Percentiles rank a stretch among this genome's conserved stretches.
Conservation (phyloP, 1,140 invertebrate genomes). For the Zophobas atratus region DNA sequence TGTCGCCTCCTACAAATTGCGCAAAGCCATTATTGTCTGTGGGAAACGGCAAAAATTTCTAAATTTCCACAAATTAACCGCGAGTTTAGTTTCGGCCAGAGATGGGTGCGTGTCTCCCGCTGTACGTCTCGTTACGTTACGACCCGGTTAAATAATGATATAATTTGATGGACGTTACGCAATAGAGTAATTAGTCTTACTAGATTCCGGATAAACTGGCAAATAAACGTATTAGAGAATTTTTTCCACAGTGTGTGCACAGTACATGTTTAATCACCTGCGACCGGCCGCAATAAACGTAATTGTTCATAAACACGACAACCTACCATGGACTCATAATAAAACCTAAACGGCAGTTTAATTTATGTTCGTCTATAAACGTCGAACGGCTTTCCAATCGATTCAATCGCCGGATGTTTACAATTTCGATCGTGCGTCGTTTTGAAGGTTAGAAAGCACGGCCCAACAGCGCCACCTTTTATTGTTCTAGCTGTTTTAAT, state of each 20-base stretch:
- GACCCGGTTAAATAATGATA: slow-evolving; percentile 7
- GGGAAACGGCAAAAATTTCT: slow-evolving; percentile 18
- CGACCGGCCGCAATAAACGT: slow-evolving; percentile 10
- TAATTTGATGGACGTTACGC: background rate
- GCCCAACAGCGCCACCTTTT: slow-evolving; percentile 14
- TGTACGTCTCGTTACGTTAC: background rate
- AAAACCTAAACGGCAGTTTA: slow-evolving; percentile 27
- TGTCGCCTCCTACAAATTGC: slow-evolving; percentile 23
- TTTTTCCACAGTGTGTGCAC: background rate
- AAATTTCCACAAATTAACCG: background rate
- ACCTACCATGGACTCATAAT: slow-evolving; percentile 16
- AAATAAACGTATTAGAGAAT: slow-evolving; percentile 10
- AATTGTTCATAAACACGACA: slow-evolving; percentile 46
- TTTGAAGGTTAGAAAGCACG: slow-evolving; percentile 42
- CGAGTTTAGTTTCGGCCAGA: background rate
- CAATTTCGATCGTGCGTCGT: slow-evolving; percentile 44
- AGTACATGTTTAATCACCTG: slow-evolving; percentile 29
- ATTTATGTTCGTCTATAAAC: slow-evolving; percentile 30
- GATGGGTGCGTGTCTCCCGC: slow-evolving; percentile 17
- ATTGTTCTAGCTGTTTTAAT: slow-evolving; percentile 42
- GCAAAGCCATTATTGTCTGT: slow-evolving; percentile 23
- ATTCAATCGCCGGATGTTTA: slow-evolving; percentile 45
- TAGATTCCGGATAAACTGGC: slow-evolving; percentile 21
- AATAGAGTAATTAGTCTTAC: background rate
- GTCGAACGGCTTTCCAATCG: slow-evolving; percentile 35